Conservation (phyloP, 2,113 vertebrate genomes). For the Collichthys lucidus region DNA sequence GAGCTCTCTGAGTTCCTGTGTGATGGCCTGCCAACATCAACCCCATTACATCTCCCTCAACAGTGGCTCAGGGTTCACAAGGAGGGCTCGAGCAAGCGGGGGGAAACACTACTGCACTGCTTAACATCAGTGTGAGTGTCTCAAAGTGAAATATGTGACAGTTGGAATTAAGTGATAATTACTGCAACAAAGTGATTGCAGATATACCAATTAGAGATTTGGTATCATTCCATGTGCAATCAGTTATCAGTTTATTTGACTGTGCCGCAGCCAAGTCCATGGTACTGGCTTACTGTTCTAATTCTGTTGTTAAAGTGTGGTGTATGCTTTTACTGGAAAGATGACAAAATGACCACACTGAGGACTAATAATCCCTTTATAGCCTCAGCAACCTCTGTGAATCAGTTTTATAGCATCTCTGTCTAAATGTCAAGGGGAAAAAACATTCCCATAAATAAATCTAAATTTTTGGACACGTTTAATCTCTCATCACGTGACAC, state of each 20-base stretch:
- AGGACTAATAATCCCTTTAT: background rate
- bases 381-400: background rate
- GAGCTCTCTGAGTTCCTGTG: constrained; percentile 33
- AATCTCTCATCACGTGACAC: constrained; percentile 24
- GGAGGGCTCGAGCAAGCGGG: constrained; percentile 29
- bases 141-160: constrained; percentile 46
- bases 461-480: background rate
- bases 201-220: constrained; percentile 25
- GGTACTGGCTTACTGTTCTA: constrained; percentile 2
- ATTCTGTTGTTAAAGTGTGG: background rate
- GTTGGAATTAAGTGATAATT: constrained; percentile 44
- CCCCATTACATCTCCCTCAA: constrained; percentile 60
- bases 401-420: background rate
- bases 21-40: constrained; percentile 66
- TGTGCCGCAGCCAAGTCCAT: constrained; percentile 27
- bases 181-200: constrained; percentile 42
- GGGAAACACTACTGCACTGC: constrained; percentile 18
- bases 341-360: constrained; percentile 10
- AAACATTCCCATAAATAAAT: background rate
- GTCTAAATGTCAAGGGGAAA: background rate
- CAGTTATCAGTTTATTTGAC: constrained; percentile 53
- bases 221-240: constrained; percentile 4
- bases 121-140: constrained; percentile 1
- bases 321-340: constrained; percentile 30
- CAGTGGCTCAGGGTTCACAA: constrained; percentile 60